Percentiles rank a stretch among this genome's conserved stretches.
phyloP scores from a whole-genome alignment of 1,140 invertebrate genomes.

The Leptopilina boulardi region DNA sequence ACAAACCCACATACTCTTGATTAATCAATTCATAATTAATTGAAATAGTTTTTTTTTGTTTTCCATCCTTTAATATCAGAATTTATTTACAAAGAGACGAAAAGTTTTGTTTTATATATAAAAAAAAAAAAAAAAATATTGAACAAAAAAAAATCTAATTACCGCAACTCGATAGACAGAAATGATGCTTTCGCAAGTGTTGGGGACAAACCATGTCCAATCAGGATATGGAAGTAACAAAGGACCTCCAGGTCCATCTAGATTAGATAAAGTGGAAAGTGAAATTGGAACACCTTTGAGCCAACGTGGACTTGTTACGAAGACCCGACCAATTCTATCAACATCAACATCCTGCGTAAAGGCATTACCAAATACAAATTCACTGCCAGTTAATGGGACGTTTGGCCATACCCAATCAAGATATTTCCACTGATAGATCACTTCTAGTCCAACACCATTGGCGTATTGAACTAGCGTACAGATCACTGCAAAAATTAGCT shows the following conservation, averaged over 20 bases:
- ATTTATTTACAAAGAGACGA: background rate
- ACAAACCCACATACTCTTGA: background rate
- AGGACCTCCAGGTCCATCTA: slow-evolving; percentile 63
- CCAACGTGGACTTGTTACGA: slow-evolving; percentile 74
- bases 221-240: slow-evolving; percentile 71
- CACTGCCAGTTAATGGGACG: slow-evolving; percentile 60
- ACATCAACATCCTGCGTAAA: slow-evolving; percentile 72
- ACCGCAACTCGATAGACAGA: slow-evolving; percentile 74
- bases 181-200: slow-evolving; percentile 68
- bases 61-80: too few species aligned
- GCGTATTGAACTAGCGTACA: slow-evolving; percentile 41
- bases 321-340: slow-evolving; percentile 67
- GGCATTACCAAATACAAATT: slow-evolving; percentile 68
- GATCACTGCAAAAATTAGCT: slow-evolving; percentile 42
- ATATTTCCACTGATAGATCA: slow-evolving; percentile 69
- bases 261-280: slow-evolving; percentile 66
- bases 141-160: slow-evolving; percentile 53
- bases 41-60: too few species aligned
- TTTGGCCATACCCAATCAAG: slow-evolving; percentile 70
- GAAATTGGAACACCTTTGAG: slow-evolving; percentile 72
- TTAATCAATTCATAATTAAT: too few species aligned
- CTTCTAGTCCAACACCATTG: slow-evolving; percentile 51
- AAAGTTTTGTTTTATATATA: background rate
- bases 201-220: slow-evolving; percentile 68
- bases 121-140: background rate